Conservation (phyloP, 1,140 invertebrate genomes). For the Drosophila ogumai region DNA sequence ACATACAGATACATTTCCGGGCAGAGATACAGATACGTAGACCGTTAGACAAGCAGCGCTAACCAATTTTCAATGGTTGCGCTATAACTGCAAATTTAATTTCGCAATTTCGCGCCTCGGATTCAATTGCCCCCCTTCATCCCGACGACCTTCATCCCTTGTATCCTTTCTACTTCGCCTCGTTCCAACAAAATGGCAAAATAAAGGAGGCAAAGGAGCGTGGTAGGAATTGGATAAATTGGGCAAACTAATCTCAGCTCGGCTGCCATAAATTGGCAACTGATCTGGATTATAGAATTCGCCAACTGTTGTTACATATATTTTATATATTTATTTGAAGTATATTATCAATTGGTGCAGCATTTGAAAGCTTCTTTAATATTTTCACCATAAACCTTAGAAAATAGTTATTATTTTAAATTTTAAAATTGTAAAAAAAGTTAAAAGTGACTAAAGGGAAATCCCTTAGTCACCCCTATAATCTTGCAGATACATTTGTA, state of each 20-base stretch:
- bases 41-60: conserved; percentile 64
- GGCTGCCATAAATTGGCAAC: conserved; percentile 61
- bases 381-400: too few relatives aligned
- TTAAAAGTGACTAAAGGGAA: too few relatives aligned
- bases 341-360: too few relatives aligned
- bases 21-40: conserved; percentile 23
- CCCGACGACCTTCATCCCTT: conserved; percentile 3
- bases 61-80: conserved; percentile 81
- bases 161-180: conserved; percentile 22
- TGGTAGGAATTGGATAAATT: conserved; percentile 18
- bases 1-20: neutral
- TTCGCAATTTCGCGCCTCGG: conserved; percentile 77
- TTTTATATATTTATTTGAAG: too few relatives aligned
- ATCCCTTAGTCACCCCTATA: too few relatives aligned
- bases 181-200: conserved; percentile 48
- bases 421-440: too few relatives aligned
- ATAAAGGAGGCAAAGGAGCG: conserved; percentile 7
- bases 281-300: neutral
- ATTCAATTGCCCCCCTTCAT: conserved; percentile 18
- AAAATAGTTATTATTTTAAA: too few relatives aligned
- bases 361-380: too few relatives aligned
- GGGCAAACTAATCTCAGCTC: conserved; percentile 49
- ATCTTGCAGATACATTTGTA: conserved; percentile 7
- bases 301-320: neutral
- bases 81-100: conserved; percentile 83